These are phyloP conservation scores for Helleia helle DNA, from an alignment of 2,888 invertebrate species.

Conservation along the genomic window DNA sequence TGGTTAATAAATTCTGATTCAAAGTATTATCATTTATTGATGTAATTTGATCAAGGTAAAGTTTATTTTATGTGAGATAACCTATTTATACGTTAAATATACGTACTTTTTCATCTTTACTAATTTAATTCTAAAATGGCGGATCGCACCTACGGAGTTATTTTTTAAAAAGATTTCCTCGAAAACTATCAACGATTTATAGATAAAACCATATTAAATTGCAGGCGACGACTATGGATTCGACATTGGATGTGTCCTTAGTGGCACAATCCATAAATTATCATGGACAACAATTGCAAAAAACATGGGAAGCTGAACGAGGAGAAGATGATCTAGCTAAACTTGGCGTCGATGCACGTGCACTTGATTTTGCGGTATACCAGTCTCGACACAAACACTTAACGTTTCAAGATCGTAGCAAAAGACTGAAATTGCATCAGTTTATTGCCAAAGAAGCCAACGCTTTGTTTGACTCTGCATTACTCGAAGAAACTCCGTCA, in stretches of 20 bases:
- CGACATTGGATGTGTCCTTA: slow-evolving; percentile 61
- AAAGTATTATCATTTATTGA: background rate
- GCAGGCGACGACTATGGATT: slow-evolving; percentile 44
- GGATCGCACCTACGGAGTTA: background rate
- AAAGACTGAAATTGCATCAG: slow-evolving; percentile 87
- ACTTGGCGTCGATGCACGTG: slow-evolving; percentile 67
- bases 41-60: background rate
- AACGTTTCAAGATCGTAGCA: slow-evolving; percentile 88
- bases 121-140: slow-evolving; percentile 1
- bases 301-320: slow-evolving; percentile 89
- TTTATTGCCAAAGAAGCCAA: slow-evolving; percentile 90
- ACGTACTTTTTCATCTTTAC: background rate
- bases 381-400: slow-evolving; percentile 86
- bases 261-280: slow-evolving; percentile 85
- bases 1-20: background rate
- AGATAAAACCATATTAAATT: slow-evolving; percentile 8
- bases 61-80: background rate
- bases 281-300: slow-evolving; percentile 90
- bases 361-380: slow-evolving; percentile 82
- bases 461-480: slow-evolving; percentile 78
- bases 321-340: slow-evolving; percentile 83
- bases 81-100: background rate
- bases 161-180: too few species aligned
- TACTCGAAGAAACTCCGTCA: slow-evolving; percentile 60
- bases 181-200: too few species aligned